phyloP scores from a whole-genome alignment of 2,888 invertebrate species.

The Lasioglossum leucozonium region DNA sequence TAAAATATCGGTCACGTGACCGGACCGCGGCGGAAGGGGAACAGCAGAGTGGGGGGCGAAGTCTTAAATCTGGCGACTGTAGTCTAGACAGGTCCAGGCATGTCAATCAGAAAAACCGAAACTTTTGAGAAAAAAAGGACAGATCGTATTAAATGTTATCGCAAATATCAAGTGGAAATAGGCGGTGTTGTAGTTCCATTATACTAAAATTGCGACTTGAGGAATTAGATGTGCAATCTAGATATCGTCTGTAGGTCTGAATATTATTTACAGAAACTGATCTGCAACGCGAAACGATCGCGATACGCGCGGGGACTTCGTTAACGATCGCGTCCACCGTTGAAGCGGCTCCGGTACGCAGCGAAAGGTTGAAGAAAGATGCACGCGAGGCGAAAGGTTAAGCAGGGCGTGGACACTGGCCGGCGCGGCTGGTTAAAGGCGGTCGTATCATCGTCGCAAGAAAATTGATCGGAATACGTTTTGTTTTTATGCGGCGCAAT shows the following conservation, averaged over 20 bases:
- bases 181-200: no score
- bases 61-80: no score
- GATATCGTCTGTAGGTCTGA: no score
- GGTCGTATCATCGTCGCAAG: constrained; percentile 16
- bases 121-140: no score
- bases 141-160: no score
- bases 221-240: no score
- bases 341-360: background rate
- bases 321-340: background rate
- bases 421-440: constrained; percentile 8
- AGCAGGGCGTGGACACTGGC: background rate
- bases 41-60: no score
- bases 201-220: no score
- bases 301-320: background rate
- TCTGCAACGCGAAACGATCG: background rate
- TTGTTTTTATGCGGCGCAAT: constrained; percentile 27
- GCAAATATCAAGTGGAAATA: no score
- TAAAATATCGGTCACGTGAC: background rate
- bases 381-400: background rate
- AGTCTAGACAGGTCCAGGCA: no score
- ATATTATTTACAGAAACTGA: background rate
- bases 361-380: background rate
- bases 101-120: no score
- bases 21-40: no score
- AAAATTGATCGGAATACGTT: constrained; percentile 43